These are phyloP conservation scores for Philereme transversata DNA, from an alignment of 2,888 invertebrate genomes.

Conservation along the genomic window DNA sequence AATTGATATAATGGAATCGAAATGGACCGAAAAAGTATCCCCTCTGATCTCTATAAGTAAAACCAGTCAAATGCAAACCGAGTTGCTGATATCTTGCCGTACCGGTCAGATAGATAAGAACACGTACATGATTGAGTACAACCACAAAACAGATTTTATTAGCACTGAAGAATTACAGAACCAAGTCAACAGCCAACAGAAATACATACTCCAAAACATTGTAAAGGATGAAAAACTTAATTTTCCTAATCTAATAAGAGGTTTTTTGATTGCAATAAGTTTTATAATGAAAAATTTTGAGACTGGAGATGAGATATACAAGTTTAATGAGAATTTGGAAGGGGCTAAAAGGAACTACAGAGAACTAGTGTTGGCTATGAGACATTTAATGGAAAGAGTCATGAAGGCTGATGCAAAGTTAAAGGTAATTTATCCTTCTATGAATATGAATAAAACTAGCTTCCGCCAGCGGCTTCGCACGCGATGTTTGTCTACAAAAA, in stretches of 20 bases:
- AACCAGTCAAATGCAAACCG: slow-evolving; percentile 51
- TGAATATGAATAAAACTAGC: background rate
- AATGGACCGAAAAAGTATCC: slow-evolving; percentile 59
- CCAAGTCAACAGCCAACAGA: slow-evolving; percentile 71
- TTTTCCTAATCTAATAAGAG: slow-evolving; percentile 70
- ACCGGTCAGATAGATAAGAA: slow-evolving; percentile 63
- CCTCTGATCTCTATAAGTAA: slow-evolving; percentile 53
- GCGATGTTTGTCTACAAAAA: too few species aligned
- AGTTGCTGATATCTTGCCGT: slow-evolving; percentile 61
- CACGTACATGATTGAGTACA: slow-evolving; percentile 66
- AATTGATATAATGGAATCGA: slow-evolving; percentile 53
- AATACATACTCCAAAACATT: slow-evolving; percentile 70
- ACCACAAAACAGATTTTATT: slow-evolving; percentile 63
- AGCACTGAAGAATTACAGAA: slow-evolving; percentile 61
- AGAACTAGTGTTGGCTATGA: slow-evolving; percentile 55
- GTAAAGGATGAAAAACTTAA: slow-evolving; percentile 58
- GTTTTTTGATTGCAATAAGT: slow-evolving; percentile 66
- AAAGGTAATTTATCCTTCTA: slow-evolving; percentile 50
- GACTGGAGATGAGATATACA: slow-evolving; percentile 63
- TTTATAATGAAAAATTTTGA: slow-evolving; percentile 64
- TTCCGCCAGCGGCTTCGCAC: too few species aligned
- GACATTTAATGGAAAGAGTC: slow-evolving; percentile 54
- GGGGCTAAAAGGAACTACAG: slow-evolving; percentile 47
- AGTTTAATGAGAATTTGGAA: slow-evolving; percentile 64
- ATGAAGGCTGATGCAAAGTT: slow-evolving; percentile 58